Percentiles rank a stretch among this genome's conserved stretches.
These are phyloP conservation scores for Taeniopygia guttata DNA, from an alignment of 2,797 vertebrate genomes.

Conservation along the genomic window DNA sequence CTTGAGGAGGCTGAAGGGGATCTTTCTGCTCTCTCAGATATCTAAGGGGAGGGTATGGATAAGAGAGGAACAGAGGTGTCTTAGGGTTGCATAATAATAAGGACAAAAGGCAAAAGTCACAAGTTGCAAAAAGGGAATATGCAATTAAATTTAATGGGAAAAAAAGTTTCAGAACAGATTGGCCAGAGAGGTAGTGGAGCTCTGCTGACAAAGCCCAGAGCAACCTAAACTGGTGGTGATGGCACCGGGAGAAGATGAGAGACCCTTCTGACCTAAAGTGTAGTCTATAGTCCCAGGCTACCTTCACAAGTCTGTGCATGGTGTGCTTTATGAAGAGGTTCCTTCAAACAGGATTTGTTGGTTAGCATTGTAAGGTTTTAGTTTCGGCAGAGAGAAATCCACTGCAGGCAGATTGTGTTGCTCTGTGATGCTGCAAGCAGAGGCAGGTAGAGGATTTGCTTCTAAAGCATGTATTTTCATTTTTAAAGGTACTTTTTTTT, in stretches of 20 bases:
- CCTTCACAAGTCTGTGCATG: rapidly evolving
- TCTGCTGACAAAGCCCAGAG: not conserved
- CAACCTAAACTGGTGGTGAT: not conserved
- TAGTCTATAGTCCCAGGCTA: not conserved
- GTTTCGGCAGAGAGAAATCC: not conserved
- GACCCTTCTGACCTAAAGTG: not conserved
- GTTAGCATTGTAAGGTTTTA: not conserved
- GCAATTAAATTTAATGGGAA: not conserved
- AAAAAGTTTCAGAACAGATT: not conserved
- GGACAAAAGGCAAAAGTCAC: not conserved
- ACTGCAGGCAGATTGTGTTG: not conserved
- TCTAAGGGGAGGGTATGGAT: not conserved
- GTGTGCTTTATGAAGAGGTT: not conserved
- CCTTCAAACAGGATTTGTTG: not conserved
- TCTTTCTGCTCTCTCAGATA: not conserved
- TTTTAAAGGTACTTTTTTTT: not conserved
- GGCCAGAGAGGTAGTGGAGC: not conserved
- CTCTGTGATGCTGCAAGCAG: not conserved
- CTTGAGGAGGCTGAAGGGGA: not conserved
- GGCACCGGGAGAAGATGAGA: not conserved
- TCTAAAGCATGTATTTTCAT: not conserved
- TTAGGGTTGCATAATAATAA: not conserved
- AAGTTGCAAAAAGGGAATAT: not conserved
- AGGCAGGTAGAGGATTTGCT: not conserved
- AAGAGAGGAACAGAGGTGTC: not conserved